These are phyloP conservation scores for Misgurnus anguillicaudatus DNA, from an alignment of 2,113 vertebrate genomes.

Conservation along the genomic window DNA sequence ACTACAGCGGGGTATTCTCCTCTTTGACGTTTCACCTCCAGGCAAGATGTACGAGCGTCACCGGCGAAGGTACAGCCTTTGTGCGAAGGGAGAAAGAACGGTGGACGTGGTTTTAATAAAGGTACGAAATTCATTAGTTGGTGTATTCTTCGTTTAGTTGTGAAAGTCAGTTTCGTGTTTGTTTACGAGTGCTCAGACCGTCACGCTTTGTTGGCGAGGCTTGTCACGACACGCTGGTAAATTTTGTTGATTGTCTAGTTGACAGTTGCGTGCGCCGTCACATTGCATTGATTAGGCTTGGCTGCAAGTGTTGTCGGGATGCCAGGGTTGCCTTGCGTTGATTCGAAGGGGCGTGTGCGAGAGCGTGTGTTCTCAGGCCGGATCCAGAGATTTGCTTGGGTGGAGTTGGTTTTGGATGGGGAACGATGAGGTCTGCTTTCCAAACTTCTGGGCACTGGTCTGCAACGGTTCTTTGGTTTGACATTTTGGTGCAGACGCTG, in stretches of 20 bases:
- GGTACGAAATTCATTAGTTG: conserved; percentile 2
- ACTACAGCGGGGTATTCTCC: conserved; percentile 36
- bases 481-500: background rate
- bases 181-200: background rate
- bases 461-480: background rate
- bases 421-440: conserved; percentile 31
- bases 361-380: background rate
- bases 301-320: background rate
- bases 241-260: background rate
- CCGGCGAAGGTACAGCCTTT: conserved; percentile 87
- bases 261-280: conserved; percentile 19
- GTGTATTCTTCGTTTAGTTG: background rate
- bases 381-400: conserved; percentile 20
- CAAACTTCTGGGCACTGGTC: background rate
- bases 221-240: background rate
- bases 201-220: background rate
- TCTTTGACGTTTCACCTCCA: conserved; percentile 1
- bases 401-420: conserved; percentile 44
- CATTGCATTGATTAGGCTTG: conserved; percentile 31
- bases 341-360: background rate
- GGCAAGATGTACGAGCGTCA: conserved; percentile 88
- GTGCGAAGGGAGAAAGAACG: conserved; percentile 81
- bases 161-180: background rate
- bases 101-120: conserved; percentile 82
- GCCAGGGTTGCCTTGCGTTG: background rate